These are phyloP conservation scores for Glaucidium brasilianum DNA, from an alignment of 2,113 vertebrate species.

Conservation along the genomic window DNA sequence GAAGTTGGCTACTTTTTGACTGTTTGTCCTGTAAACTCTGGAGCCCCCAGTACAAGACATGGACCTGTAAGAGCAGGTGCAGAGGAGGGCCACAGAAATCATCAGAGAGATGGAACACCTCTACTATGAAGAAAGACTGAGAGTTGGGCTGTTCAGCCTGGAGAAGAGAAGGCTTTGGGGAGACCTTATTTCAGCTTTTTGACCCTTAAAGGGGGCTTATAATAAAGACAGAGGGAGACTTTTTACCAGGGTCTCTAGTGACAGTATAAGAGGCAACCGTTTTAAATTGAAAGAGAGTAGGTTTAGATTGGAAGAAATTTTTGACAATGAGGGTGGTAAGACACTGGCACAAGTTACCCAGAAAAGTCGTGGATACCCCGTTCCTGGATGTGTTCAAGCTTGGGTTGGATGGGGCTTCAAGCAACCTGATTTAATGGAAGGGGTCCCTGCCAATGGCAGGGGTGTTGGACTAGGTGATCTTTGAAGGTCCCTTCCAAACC, in stretches of 20 bases:
- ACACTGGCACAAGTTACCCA: not conserved
- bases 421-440: not conserved
- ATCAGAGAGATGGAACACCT: not conserved
- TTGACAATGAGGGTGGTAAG: not conserved
- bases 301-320: not conserved
- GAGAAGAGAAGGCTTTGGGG: rapidly evolving
- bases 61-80: not conserved
- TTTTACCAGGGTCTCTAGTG: not conserved
- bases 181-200: rapidly evolving
- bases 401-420: not conserved
- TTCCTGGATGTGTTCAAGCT: not conserved
- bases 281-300: not conserved
- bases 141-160: not conserved
- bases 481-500: not conserved
- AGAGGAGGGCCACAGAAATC: not conserved
- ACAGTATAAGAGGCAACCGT: not conserved
- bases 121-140: not conserved
- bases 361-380: not conserved
- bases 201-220: not conserved
- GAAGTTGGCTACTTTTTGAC: not conserved
- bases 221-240: not conserved
- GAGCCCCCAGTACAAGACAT: not conserved
- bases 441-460: not conserved
- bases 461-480: not conserved
- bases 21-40: not conserved